phyloP scores from a whole-genome alignment of 2,888 invertebrate genomes.

The Halocaridina rubra region DNA sequence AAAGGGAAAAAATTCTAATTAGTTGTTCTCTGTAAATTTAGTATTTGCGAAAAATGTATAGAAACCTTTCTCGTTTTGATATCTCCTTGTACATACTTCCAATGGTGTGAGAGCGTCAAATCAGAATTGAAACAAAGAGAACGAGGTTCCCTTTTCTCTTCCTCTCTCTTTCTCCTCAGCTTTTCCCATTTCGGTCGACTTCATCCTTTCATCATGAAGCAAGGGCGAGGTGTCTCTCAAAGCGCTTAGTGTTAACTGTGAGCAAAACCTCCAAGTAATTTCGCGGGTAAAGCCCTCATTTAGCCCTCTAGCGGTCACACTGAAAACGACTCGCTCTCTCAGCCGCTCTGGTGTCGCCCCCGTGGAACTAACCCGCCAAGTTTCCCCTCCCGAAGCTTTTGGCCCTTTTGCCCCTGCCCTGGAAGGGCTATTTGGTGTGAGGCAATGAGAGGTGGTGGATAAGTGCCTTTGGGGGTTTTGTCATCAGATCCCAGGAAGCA shows the following conservation, averaged over 20 bases:
- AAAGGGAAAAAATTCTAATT: too few relatives aligned
- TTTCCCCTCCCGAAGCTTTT: background rate
- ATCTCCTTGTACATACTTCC: too few relatives aligned
- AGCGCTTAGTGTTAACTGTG: slow-evolving; percentile 46
- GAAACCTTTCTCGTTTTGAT: too few relatives aligned
- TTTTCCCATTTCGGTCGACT: background rate
- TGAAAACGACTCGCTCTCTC: slow-evolving; percentile 29
- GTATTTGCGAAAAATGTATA: too few relatives aligned
- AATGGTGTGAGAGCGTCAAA: too few relatives aligned
- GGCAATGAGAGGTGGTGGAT: background rate
- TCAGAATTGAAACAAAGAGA: too few relatives aligned
- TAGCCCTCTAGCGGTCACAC: slow-evolving; percentile 46
- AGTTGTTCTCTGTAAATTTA: too few relatives aligned
- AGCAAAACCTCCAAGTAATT: slow-evolving; percentile 48
- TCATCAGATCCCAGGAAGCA: slow-evolving; percentile 51
- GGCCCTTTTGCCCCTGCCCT: slow-evolving; percentile 4
- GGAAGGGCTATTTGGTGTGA: slow-evolving; percentile 2
- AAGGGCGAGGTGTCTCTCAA: slow-evolving; percentile 3
- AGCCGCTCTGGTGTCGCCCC: background rate
- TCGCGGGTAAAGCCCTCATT: slow-evolving; percentile 48
- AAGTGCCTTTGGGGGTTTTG: slow-evolving; percentile 1
- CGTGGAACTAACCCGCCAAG: background rate
- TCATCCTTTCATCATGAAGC: slow-evolving; percentile 27
- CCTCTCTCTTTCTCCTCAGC: background rate
- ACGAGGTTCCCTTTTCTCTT: background rate